A percentile compares a stretch with the other conserved stretches of the same genome.
Conservation (phyloP, 2,797 vertebrate genomes). For the Hippopotamyrus pictus region DNA sequence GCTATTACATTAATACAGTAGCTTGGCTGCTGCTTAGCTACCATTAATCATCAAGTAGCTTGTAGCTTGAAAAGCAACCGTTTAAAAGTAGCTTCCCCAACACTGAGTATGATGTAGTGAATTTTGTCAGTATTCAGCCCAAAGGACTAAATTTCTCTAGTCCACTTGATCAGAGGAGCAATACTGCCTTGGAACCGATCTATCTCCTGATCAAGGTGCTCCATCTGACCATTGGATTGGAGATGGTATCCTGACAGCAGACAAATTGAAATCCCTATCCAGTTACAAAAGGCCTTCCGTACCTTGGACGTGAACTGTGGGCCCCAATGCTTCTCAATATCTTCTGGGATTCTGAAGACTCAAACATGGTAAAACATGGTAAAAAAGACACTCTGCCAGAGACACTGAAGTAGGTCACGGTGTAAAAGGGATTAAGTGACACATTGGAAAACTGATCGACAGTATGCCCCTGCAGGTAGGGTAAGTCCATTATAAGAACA, state of each 20-base stretch:
- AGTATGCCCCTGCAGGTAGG: neutral
- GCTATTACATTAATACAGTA: neutral
- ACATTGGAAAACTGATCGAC: neutral
- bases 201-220: neutral
- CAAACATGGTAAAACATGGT: neutral
- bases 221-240: neutral
- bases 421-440: neutral
- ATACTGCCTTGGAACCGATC: neutral
- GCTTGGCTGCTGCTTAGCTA: neutral
- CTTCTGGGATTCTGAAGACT: neutral
- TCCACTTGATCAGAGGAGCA: neutral
- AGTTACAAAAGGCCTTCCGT: neutral
- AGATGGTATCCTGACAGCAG: neutral
- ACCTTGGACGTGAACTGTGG: neutral
- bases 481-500: neutral
- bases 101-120: neutral
- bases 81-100: neutral
- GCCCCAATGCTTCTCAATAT: neutral
- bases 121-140: neutral
- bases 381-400: neutral
- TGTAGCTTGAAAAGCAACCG: neutral
- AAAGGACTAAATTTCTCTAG: neutral
- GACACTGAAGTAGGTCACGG: neutral
- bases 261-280: neutral
- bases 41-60: neutral